Evolutionary conservation across 2,797 vertebrate species (phyloP).

Genomic region (Clarias fuscus): DNA sequence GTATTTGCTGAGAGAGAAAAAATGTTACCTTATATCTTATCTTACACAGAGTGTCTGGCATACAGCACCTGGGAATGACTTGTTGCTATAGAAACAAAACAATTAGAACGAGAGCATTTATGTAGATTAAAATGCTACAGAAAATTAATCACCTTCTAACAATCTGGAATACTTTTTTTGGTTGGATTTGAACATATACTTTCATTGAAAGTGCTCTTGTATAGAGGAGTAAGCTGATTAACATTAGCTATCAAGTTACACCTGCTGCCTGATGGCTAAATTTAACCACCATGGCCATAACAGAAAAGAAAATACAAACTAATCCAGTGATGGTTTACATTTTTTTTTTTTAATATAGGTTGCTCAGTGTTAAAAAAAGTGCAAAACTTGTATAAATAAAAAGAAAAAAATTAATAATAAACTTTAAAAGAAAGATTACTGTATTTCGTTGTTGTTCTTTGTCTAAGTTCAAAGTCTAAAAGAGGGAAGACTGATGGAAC

Average conservation of each 20-base stretch:
- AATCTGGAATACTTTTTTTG: background rate
- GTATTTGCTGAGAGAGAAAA: background rate
- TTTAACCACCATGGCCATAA: background rate
- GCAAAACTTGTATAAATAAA: no score
- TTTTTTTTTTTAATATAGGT: background rate
- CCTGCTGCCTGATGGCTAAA: background rate
- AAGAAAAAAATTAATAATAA: no score
- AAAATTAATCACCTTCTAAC: background rate
- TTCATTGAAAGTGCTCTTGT: background rate
- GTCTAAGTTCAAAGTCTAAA: background rate
- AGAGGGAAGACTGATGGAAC: background rate
- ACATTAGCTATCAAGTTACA: background rate
- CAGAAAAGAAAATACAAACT: background rate
- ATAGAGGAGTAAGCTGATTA: background rate
- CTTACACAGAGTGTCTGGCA: background rate
- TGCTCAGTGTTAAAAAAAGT: background rate
- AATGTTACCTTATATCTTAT: constrained; percentile 5
- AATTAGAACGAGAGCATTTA: background rate
- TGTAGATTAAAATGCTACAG: background rate
- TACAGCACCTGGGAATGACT: background rate
- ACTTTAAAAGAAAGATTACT: background rate
- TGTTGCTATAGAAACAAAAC: background rate
- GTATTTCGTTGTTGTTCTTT: background rate
- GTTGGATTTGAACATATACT: background rate
- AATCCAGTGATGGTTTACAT: background rate